Evolutionary conservation across 2,888 invertebrate genomes (phyloP), one percentile per base, ranked within the genome.

Genomic region (Eupithecia pulchellata): DNA sequence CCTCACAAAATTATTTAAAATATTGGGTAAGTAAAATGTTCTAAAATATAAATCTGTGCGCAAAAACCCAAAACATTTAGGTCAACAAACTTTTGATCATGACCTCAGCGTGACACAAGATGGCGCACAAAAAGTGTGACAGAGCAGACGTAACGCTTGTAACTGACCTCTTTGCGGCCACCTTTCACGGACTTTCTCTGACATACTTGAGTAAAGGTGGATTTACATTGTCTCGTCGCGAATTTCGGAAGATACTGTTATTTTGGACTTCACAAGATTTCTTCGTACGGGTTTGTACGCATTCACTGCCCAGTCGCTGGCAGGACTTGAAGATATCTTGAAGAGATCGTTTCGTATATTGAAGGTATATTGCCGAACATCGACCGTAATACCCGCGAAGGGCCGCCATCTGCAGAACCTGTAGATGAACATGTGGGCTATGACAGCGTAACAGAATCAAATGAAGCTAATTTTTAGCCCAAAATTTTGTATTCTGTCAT

Each of bases 141-240:
- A 86, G 67, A n/a, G 34, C 78, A 84, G 83, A 92, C 92, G 92
- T 92, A 92, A 92, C 86, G 86, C 82, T 81, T 83, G 91, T 91
- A 91, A 91, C 91, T 89, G 92, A 87, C 92, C 91, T 76, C 76
- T 78, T 89, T 90, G 75, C 74, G 78, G 81, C 78, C 89, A 88
- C 92, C 92, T 93, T 92, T 93, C 92, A 89, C 86, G 82, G 86
- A 91, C 92, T 93, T 93, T 93, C 92, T 87, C 87, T 89, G 91
- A 81, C 91, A 86, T 80, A 91, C 86, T 82, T 72, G 71, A 73
- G 25, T 42, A 76, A 77, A 71, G 69, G 75, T 75, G 77, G 69
- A 67, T 79, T 76, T 77, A 81, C 76, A 76, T 72, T 73, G 75
- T 72, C 74, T 30, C 30, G n/a, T 36, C 25, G 42, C 17, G 39